These are phyloP conservation scores for Heliothis peltigera DNA, from an alignment of 2,888 invertebrate genomes.

Conservation along the genomic window DNA sequence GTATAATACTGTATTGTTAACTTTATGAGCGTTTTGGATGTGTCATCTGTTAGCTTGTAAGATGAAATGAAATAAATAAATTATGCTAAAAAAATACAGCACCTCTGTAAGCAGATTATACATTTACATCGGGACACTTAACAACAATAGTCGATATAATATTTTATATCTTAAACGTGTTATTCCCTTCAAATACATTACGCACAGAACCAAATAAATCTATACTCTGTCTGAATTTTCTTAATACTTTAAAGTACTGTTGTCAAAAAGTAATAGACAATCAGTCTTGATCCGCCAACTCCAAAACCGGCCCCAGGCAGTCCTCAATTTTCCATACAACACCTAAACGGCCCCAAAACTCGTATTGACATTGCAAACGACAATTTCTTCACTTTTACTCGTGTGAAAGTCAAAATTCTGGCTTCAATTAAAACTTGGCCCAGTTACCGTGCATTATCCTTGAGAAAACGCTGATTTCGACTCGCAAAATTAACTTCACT, in stretches of 20 bases:
- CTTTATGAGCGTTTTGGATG: no score
- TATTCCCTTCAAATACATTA: no score
- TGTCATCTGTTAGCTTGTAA: no score
- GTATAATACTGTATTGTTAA: no score
- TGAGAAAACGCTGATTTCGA: conserved; percentile 56
- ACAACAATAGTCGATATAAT: no score
- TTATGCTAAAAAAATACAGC: no score
- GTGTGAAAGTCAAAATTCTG: conserved; percentile 62
- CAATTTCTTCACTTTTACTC: conserved; percentile 66
- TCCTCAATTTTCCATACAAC: conserved; percentile 41
- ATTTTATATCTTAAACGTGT: no score
- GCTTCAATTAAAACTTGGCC: conserved; percentile 61
- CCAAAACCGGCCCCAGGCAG: conserved; percentile 28
- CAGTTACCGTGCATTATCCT: conserved; percentile 60
- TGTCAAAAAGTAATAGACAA: not conserved
- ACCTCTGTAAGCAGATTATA: no score
- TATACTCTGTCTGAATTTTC: conserved; percentile 8
- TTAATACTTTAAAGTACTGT: conserved; percentile 1
- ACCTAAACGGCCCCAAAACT: conserved; percentile 49
- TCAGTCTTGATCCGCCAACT: conserved; percentile 35
- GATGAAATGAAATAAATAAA: no score
- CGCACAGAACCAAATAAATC: no score
- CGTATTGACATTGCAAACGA: conserved; percentile 57
- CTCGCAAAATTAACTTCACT: conserved; percentile 39
- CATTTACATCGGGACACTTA: no score